Conservation (phyloP, 2,113 vertebrate genomes). For the Pelecanus crispus region DNA sequence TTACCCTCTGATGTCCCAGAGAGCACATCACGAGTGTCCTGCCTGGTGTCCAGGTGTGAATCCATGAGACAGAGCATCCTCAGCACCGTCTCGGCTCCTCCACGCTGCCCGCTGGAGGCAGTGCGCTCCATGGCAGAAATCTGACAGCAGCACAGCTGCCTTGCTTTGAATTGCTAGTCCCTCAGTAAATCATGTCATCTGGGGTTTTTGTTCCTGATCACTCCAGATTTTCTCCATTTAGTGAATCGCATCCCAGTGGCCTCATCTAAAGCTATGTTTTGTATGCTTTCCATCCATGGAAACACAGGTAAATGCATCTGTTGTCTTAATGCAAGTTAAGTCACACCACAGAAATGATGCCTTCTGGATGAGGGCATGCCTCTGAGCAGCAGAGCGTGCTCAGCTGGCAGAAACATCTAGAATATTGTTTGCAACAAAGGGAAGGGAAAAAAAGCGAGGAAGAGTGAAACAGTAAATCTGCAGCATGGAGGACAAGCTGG, state of each 20-base stretch:
- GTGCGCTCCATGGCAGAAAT: fast-evolving
- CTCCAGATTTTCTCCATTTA: not conserved
- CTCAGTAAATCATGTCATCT: fast-evolving
- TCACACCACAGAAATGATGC: fast-evolving
- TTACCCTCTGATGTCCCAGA: not conserved
- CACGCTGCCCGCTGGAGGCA: not conserved
- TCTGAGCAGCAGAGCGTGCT: not conserved
- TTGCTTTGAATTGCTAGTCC: not conserved
- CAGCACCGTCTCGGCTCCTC: not conserved
- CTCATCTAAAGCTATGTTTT: not conserved
- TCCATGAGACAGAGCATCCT: not conserved
- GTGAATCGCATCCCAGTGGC: not conserved
- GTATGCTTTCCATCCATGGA: not conserved
- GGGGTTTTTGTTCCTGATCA: not conserved
- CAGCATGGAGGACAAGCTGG: not conserved
- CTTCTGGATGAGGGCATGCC: too few relatives aligned
- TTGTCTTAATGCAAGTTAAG: not conserved
- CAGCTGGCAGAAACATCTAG: not conserved
- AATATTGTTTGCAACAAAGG: not conserved
- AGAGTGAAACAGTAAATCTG: not conserved
- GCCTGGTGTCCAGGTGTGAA: not conserved
- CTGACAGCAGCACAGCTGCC: fast-evolving
- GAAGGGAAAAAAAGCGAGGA: not conserved
- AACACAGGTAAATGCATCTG: not conserved
- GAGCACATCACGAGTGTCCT: not conserved